Percentiles rank a stretch among this genome's conserved stretches.
phyloP scores from a whole-genome alignment of 2,113 vertebrate genomes.

The Tinamus guttatus region DNA sequence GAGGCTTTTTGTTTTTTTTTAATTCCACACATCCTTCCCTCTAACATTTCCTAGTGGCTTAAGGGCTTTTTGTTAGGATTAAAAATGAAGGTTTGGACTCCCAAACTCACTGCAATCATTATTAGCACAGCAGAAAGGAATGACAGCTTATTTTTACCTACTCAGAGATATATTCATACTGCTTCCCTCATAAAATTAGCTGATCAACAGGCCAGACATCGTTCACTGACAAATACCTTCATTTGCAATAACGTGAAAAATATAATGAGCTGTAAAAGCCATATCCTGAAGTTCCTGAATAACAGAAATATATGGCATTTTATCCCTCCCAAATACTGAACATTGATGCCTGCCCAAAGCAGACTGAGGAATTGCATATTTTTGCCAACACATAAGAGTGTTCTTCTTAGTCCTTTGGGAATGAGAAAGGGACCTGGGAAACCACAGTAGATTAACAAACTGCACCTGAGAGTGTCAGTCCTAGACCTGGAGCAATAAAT shows the following conservation, averaged over 20 bases:
- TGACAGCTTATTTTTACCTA: neutral
- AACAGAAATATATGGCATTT: neutral
- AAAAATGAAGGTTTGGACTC: neutral
- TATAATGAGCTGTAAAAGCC: neutral
- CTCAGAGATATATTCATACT: neutral
- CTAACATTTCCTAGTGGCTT: neutral
- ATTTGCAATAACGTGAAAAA: neutral
- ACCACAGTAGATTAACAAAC: neutral
- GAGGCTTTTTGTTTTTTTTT: neutral
- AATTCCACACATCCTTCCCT: slow-evolving; percentile 3
- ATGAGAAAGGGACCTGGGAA: neutral
- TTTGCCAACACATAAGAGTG: neutral
- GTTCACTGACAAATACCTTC: neutral
- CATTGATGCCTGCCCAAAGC: neutral
- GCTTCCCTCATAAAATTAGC: neutral
- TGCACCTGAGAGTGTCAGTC: neutral
- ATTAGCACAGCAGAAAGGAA: neutral
- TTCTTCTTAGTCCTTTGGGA: neutral
- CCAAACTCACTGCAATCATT: neutral
- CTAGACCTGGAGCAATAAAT: neutral
- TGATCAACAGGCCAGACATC: neutral
- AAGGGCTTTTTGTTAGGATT: neutral
- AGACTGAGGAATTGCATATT: neutral
- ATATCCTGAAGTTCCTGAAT: neutral
- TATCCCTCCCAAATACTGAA: neutral